phyloP scores from a whole-genome alignment of 2,797 vertebrate species.

The Lithobates sylvaticus region DNA sequence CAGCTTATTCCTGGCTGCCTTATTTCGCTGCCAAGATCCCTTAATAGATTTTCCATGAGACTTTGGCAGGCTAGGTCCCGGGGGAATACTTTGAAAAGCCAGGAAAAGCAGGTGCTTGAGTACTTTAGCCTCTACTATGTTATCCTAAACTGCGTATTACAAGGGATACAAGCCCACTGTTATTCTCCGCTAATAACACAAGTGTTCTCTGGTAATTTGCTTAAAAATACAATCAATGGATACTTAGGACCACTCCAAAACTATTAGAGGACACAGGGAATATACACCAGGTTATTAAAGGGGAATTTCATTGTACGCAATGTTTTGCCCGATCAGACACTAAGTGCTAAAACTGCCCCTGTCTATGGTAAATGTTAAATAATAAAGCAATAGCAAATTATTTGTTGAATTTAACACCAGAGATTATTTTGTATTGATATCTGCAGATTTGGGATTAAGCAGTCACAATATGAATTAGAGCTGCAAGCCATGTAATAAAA shows the following conservation, averaged over 20 bases:
- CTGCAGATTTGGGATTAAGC: too few species aligned
- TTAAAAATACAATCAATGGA: background rate
- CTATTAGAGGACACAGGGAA: background rate
- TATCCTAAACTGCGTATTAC: slow-evolving; percentile 25
- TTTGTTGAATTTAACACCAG: too few species aligned
- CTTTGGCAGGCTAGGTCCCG: slow-evolving; percentile 45
- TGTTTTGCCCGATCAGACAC: too few species aligned
- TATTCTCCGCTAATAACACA: slow-evolving; percentile 21
- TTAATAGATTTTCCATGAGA: slow-evolving; percentile 53
- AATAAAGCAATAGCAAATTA: too few species aligned
- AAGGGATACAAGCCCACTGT: slow-evolving; percentile 12
- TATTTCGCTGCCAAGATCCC: slow-evolving; percentile 54
- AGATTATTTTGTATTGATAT: too few species aligned
- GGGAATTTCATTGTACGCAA: background rate
- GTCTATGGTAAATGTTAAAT: too few species aligned
- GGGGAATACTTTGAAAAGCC: slow-evolving; percentile 44
- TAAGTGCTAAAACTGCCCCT: too few species aligned
- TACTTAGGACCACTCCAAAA: background rate
- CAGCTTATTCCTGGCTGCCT: slow-evolving; percentile 39
- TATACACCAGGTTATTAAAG: background rate
- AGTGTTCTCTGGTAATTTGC: background rate
- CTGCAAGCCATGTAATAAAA: too few species aligned
- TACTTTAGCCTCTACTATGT: slow-evolving; percentile 18
- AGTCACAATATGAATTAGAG: too few species aligned
- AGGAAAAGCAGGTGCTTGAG: slow-evolving; percentile 46